A percentile compares a stretch with the other conserved stretches of the same genome.
phyloP scores from a whole-genome alignment of 2,113 vertebrate species.

The Indicator maculatus region DNA sequence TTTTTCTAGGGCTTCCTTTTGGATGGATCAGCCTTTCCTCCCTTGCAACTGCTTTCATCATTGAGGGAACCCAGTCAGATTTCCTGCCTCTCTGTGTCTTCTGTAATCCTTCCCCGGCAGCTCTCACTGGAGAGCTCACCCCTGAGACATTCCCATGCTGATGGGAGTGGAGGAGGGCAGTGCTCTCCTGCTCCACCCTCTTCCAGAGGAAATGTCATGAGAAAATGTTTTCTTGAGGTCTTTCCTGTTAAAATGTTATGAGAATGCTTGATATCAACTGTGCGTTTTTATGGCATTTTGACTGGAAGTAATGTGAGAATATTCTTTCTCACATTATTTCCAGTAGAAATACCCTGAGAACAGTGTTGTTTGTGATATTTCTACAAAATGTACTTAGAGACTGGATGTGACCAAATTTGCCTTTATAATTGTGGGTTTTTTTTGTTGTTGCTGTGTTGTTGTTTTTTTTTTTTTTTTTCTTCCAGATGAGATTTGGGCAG shows the following conservation, averaged over 20 bases:
- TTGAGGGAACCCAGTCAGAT: background rate
- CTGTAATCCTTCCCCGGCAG: background rate
- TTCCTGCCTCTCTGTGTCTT: background rate
- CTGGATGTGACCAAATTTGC: conserved; percentile 31
- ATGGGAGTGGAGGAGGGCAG: conserved; percentile 18
- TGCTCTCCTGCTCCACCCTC: conserved; percentile 54
- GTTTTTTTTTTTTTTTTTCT: background rate
- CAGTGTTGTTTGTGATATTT: conserved; percentile 42
- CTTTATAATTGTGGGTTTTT: background rate
- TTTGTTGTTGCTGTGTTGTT: background rate
- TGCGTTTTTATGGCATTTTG: conserved; percentile 71
- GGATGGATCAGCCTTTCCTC: background rate
- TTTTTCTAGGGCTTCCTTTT: background rate
- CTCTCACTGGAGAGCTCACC: conserved; percentile 56
- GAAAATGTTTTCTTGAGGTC: conserved; percentile 71
- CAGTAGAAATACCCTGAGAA: conserved; percentile 68
- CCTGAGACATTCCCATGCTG: conserved; percentile 63
- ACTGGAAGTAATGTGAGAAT: conserved; percentile 72
- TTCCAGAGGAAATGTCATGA: conserved; percentile 76
- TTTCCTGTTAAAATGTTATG: conserved; percentile 63
- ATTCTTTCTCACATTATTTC: conserved; percentile 72
- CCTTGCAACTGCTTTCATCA: background rate
- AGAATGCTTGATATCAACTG: conserved; percentile 60
- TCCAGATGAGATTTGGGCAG: conserved; percentile 19
- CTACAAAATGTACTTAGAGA: conserved; percentile 36